Evolutionary conservation across 1,140 invertebrate genomes (phyloP).

Genomic region (Apis laboriosa): DNA sequence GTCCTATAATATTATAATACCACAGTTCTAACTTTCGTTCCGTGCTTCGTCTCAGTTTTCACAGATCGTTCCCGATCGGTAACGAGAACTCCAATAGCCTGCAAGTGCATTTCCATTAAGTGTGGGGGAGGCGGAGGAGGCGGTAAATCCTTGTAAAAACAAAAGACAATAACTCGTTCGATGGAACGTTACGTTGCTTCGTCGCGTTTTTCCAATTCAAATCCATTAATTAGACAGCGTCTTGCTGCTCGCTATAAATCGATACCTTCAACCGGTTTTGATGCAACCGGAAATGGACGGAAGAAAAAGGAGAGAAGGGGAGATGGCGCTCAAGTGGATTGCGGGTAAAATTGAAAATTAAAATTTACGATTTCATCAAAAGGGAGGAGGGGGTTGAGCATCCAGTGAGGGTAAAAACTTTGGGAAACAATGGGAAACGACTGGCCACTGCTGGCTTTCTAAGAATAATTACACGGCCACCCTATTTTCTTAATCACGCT

Average conservation of each 20-base stretch:
- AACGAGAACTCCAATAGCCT: neutral
- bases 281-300: neutral
- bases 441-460: neutral
- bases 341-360: constrained; percentile 65
- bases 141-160: neutral
- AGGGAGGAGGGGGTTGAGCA: constrained; percentile 17
- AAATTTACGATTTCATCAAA: constrained; percentile 66
- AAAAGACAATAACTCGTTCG: constrained; percentile 4
- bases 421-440: constrained; percentile 41
- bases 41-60: too few relatives aligned
- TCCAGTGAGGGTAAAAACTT: constrained; percentile 38
- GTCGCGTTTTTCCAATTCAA: neutral
- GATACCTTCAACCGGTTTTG: neutral
- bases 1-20: too few relatives aligned
- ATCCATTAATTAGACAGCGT: constrained; percentile 16
- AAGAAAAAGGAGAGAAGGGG: neutral
- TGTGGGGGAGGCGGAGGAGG: too few relatives aligned
- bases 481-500: constrained; percentile 18
- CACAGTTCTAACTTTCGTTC: neutral
- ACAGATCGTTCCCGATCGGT: neutral
- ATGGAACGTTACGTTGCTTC: too few relatives aligned
- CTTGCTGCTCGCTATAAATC: neutral
- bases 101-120: neutral
- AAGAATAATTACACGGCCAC: constrained; percentile 45
- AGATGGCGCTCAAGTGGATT: neutral